Conservation (phyloP, 2,113 vertebrate genomes). For the Cheirogaleus medius region DNA sequence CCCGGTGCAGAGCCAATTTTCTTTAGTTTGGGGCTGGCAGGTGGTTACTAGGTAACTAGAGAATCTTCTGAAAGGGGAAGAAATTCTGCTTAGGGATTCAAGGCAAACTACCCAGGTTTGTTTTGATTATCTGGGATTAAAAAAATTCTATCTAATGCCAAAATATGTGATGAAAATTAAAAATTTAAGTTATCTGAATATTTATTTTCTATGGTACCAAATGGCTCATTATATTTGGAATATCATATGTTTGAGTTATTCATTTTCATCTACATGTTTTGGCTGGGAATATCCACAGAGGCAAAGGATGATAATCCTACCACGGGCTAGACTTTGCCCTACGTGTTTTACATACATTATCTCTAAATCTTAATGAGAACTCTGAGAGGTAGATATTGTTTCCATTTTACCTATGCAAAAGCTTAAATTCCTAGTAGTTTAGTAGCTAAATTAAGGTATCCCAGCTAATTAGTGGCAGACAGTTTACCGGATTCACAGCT, state of each 20-base stretch:
- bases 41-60: constrained; percentile 73
- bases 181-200: constrained; percentile 15
- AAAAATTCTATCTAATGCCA: not conserved
- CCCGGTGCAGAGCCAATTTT: constrained; percentile 64
- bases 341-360: constrained; percentile 43
- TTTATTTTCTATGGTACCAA: constrained; percentile 40
- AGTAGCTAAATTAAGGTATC: constrained; percentile 30
- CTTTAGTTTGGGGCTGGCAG: constrained; percentile 64
- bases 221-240: constrained; percentile 30
- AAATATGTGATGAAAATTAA: constrained; percentile 48
- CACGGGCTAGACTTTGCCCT: not conserved
- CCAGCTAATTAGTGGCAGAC: constrained; percentile 6
- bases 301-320: constrained; percentile 7
- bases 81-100: constrained; percentile 59
- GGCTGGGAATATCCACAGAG: constrained; percentile 24
- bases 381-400: constrained; percentile 24
- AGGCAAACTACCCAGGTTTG: constrained; percentile 20
- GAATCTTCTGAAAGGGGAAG: constrained; percentile 55
- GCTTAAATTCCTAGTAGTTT: constrained; percentile 33
- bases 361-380: constrained; percentile 50
- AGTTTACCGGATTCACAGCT: constrained; percentile 3
- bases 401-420: constrained; percentile 46
- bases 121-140: constrained; percentile 35
- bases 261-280: constrained; percentile 48
- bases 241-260: constrained; percentile 35